Evolutionary conservation across 1,140 invertebrate species (phyloP).

Genomic region (Rhopalosiphum padi): DNA sequence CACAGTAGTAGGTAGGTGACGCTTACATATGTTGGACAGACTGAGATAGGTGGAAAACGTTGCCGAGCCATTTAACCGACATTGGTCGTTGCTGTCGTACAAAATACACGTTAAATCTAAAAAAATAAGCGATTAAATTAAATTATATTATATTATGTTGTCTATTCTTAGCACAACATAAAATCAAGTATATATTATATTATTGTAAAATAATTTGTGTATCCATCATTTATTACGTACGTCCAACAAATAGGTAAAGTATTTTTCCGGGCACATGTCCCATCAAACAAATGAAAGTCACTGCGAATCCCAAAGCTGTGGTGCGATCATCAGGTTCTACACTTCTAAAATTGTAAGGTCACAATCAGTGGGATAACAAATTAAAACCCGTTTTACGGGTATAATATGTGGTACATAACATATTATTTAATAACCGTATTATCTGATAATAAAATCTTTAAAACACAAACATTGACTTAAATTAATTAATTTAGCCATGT

Average conservation of each 20-base stretch:
- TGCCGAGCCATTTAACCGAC: constrained; percentile 49
- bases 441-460: too few relatives aligned
- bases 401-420: not conserved
- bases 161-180: not conserved
- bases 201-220: not conserved
- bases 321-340: constrained; percentile 55
- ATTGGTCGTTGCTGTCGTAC: constrained; percentile 46
- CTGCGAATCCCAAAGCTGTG: constrained; percentile 39
- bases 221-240: constrained; percentile 45
- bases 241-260: constrained; percentile 53
- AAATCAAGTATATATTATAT: not conserved
- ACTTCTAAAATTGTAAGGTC: not conserved
- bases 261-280: constrained; percentile 57
- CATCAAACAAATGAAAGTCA: constrained; percentile 49
- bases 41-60: constrained; percentile 58
- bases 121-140: not conserved
- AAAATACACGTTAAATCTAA: constrained; percentile 57
- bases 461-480: not conserved
- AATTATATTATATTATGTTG: not conserved
- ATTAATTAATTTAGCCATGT: not conserved
- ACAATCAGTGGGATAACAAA: not conserved
- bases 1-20: not conserved
- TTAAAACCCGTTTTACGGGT: not conserved
- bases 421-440: not conserved
- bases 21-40: constrained; percentile 57